Evolutionary conservation across 2,888 invertebrate species (phyloP).

Genomic region (Lasius fuliginosus): DNA sequence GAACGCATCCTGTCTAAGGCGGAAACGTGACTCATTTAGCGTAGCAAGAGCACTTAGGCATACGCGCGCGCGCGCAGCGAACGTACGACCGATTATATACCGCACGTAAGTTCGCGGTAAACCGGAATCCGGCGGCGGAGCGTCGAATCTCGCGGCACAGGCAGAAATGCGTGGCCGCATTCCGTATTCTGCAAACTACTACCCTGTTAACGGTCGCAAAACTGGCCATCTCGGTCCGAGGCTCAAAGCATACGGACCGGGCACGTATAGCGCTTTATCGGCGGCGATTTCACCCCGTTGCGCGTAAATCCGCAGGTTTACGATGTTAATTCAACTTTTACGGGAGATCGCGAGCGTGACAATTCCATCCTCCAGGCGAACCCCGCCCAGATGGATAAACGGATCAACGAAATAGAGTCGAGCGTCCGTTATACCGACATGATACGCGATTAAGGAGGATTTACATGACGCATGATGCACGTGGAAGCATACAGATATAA

Average conservation of each 20-base stretch:
- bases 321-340: constrained; percentile 60
- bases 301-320: constrained; percentile 59
- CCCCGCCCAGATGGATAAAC: not conserved
- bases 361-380: constrained; percentile 35
- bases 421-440: not conserved
- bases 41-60: constrained; percentile 6
- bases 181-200: constrained; percentile 66
- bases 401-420: constrained; percentile 9
- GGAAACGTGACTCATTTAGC: constrained; percentile 53
- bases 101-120: constrained; percentile 72
- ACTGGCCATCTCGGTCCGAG: constrained; percentile 47
- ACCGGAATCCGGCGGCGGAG: constrained; percentile 68
- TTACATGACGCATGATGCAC: constrained; percentile 3
- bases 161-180: constrained; percentile 59
- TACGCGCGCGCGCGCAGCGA: constrained; percentile 8
- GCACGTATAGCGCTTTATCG: constrained; percentile 45
- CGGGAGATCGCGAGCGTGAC: not conserved
- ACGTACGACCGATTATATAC: constrained; percentile 66
- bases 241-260: constrained; percentile 34
- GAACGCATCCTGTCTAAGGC: constrained; percentile 17
- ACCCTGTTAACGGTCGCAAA: constrained; percentile 66
- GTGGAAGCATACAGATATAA: not conserved
- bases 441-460: constrained; percentile 13
- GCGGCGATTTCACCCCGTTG: constrained; percentile 51
- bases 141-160: constrained; percentile 61